These are phyloP conservation scores for Pantelozetes paolii DNA, from an alignment of 2,888 invertebrate species.

Conservation along the genomic window DNA sequence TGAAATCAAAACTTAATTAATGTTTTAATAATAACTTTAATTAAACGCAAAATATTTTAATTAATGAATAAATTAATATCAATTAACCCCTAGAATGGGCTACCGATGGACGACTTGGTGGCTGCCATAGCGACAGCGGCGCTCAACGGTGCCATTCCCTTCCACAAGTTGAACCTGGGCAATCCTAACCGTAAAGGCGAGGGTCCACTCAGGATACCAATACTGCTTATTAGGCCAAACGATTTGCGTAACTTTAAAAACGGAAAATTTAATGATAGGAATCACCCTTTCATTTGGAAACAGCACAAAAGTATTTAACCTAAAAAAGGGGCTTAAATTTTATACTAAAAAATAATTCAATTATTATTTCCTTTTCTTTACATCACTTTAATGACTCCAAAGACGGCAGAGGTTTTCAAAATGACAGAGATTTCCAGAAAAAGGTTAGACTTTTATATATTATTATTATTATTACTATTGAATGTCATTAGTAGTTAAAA, in stretches of 20 bases:
- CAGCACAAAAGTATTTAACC: not conserved
- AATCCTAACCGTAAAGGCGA: conserved; percentile 8
- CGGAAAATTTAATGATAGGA: not conserved
- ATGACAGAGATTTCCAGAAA: not conserved
- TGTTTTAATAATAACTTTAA: too few species aligned
- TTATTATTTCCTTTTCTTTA: not conserved
- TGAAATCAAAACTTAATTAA: too few species aligned
- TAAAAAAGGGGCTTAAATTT: not conserved
- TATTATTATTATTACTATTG: too few species aligned
- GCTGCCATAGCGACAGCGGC: conserved; percentile 39
- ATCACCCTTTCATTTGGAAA: not conserved
- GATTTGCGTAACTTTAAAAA: conserved; percentile 6
- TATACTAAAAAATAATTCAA: not conserved
- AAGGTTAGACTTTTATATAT: not conserved
- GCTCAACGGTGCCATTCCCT: conserved; percentile 40
- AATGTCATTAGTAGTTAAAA: too few species aligned
- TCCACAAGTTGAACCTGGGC: conserved; percentile 34
- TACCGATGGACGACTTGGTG: conserved; percentile 39
- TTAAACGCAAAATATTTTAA: too few species aligned
- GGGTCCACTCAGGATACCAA: conserved; percentile 31
- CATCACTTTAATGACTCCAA: not conserved
- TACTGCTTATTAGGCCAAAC: conserved; percentile 34
- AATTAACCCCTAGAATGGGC: not conserved
- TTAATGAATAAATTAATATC: too few species aligned
- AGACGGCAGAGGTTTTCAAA: not conserved